phyloP scores from a whole-genome alignment of 92 coral and sea anemone genomes.

The Siderastrea radians region DNA sequence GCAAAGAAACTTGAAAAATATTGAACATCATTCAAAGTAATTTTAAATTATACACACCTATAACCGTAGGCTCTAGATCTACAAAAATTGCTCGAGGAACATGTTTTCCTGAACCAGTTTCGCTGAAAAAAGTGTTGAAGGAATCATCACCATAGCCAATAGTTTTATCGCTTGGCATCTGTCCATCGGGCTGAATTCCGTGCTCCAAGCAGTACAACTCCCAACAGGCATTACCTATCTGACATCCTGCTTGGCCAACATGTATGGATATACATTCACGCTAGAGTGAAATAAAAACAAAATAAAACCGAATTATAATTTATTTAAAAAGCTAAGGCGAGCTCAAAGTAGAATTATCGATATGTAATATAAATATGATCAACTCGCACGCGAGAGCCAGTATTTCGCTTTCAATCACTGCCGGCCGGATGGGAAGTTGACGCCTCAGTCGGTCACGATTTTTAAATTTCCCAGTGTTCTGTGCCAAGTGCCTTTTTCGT shows the following conservation, averaged over 20 bases:
- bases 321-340: no score
- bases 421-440: no score
- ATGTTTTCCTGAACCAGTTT: constrained; percentile 80
- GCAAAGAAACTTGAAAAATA: background rate
- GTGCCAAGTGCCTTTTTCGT: no score
- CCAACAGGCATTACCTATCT: constrained; percentile 94
- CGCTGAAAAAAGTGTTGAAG: constrained; percentile 58
- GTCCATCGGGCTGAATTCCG: constrained; percentile 94
- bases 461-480: no score
- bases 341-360: background rate
- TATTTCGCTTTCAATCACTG: background rate
- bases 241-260: constrained; percentile 94
- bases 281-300: background rate
- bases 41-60: constrained; percentile 49
- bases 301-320: background rate
- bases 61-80: constrained; percentile 79
- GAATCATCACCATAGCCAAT: constrained; percentile 76
- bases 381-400: background rate
- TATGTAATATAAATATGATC: background rate
- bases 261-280: constrained; percentile 66
- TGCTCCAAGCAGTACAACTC: constrained; percentile 94
- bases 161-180: constrained; percentile 86
- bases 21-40: background rate
- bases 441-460: no score
- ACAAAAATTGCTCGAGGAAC: constrained; percentile 81